A percentile compares a stretch with the other conserved stretches of the same genome.
phyloP scores from a whole-genome alignment of 2,113 vertebrate genomes.

The Eonycteris spelaea region DNA sequence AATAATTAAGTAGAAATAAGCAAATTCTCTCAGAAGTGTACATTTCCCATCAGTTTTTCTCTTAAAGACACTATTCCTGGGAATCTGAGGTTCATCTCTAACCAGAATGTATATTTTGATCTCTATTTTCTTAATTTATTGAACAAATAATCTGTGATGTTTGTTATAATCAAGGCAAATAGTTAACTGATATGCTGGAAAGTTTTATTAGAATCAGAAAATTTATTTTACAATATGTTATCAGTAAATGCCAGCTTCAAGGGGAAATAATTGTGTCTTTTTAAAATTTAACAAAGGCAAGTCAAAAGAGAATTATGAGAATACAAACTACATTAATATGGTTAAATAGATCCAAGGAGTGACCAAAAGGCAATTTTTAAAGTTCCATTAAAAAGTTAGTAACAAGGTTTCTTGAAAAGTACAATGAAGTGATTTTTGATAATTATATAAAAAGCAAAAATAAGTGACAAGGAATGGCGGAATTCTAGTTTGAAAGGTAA shows the following conservation, averaged over 20 bases:
- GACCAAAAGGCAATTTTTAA: background rate
- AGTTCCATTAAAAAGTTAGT: background rate
- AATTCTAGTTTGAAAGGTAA: background rate
- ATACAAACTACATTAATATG: background rate
- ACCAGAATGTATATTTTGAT: background rate
- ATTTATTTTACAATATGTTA: background rate
- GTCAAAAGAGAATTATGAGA: background rate
- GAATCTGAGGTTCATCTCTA: background rate
- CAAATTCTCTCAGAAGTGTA: background rate
- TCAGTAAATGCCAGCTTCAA: background rate
- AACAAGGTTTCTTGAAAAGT: slow-evolving; percentile 9
- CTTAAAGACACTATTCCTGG: background rate
- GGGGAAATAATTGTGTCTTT: background rate
- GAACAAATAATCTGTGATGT: background rate
- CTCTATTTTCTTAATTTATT: background rate
- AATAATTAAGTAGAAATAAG: background rate
- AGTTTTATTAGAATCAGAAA: background rate
- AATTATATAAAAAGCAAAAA: background rate
- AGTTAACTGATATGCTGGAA: background rate
- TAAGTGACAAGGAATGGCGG: background rate
- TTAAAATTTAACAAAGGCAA: background rate
- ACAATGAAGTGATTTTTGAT: background rate
- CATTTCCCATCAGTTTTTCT: background rate
- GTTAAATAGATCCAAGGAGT: background rate
- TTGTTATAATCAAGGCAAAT: background rate